These are phyloP conservation scores for Cephus pygmeus DNA, from an alignment of 2,888 invertebrate genomes.

Conservation along the genomic window DNA sequence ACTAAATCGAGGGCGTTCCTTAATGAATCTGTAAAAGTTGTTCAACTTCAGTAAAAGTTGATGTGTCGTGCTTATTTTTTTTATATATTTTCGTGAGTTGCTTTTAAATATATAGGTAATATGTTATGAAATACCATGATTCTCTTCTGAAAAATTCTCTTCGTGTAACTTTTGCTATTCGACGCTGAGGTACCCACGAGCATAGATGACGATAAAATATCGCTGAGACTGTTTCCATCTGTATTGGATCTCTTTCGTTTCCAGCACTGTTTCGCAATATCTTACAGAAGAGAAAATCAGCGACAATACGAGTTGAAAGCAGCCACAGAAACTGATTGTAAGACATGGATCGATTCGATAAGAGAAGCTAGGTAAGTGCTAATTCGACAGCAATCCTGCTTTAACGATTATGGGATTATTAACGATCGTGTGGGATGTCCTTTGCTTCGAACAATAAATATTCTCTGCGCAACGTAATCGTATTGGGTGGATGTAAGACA, in stretches of 20 bases:
- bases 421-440: background rate
- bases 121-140: too few species aligned
- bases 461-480: background rate
- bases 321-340: conserved; percentile 86
- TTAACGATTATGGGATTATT: background rate
- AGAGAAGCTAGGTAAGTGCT: conserved; percentile 81
- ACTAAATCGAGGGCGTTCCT: too few species aligned
- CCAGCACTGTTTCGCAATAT: conserved; percentile 90
- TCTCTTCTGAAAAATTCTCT: too few species aligned
- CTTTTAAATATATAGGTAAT: too few species aligned
- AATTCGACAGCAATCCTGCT: background rate
- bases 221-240: background rate
- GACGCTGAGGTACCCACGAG: background rate
- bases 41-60: too few species aligned
- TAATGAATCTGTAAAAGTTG: too few species aligned
- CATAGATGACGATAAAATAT: background rate
- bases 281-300: conserved; percentile 86
- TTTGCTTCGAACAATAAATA: background rate
- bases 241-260: conserved; percentile 47
- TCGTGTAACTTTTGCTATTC: background rate
- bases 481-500: too few species aligned
- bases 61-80: too few species aligned
- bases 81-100: too few species aligned
- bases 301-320: conserved; percentile 89
- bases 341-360: conserved; percentile 91